Base-by-base conservation (phyloP, 2,113 vertebrate genomes). In the Microtus pennsylvanicus region DNA sequence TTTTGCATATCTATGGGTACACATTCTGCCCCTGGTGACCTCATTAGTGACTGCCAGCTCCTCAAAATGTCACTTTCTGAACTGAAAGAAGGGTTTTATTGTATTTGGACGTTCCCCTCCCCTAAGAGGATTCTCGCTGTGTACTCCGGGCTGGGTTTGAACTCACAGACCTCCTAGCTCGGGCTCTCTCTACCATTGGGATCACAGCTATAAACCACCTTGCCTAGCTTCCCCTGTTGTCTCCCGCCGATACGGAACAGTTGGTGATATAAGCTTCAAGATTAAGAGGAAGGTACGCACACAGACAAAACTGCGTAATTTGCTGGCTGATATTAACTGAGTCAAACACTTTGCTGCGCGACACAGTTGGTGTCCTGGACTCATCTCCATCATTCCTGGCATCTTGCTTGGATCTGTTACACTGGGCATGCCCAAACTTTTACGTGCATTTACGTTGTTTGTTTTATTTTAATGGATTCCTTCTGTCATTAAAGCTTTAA, bases 1-100 rank as follows among this genome's bases (percentile, higher is more conserved):
- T 93, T 75, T 94, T 98, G 94, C 94, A 93, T 97, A 96, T 97
- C 97, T 50, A n/a, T 78, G 65, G 61, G 55, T n/a, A 90, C 28
- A 58, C 24, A 75, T 14, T 77, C 45, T 77, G 61, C 50, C 50
- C 77, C 65, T 86, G 19, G 69, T 58, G 70, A 75, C 81, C 47
- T 95, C 69, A 70, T 80, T 88, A 69, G n/a, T 91, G 58, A 90
- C 38, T 19, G n/a, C 72, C 42, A 55, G 65, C 30, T 67, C 92
- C 85, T 93, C n/a, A 87, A 77, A 58, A 83, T 17, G 1, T 33
- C 76, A 61, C 77, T 93, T 22, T 70, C n/a, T 88, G 47, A 93
- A 81, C 24, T 35, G 52, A 89, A 80, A 83, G 38, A 95, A 87
- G 47, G n/a, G 45, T 75, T 81, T 45, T 33, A 13, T 35, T 33